A percentile compares a stretch with the other conserved stretches of the same genome.
These are phyloP conservation scores for Platysteira castanea DNA, from an alignment of 2,113 vertebrate species.

Conservation along the genomic window DNA sequence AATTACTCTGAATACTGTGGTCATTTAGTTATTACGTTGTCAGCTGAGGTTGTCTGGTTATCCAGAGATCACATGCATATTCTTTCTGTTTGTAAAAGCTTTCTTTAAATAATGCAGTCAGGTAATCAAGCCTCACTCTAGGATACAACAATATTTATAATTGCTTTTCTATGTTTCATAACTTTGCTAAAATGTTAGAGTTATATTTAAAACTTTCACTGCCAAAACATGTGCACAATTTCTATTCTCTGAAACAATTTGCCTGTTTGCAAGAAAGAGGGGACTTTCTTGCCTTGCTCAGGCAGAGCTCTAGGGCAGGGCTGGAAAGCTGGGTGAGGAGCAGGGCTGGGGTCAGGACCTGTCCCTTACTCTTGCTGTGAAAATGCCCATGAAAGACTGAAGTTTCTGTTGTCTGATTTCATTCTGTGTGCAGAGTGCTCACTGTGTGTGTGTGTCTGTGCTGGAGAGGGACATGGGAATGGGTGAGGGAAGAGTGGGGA, in stretches of 20 bases:
- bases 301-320: neutral
- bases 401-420: neutral
- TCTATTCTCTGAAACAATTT: neutral
- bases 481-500: neutral
- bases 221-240: neutral
- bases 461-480: neutral
- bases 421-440: neutral
- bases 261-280: neutral
- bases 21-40: neutral
- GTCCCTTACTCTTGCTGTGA: neutral
- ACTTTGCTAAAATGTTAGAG: neutral
- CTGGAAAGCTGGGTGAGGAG: neutral
- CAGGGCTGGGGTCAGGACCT: neutral
- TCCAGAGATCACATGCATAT: neutral
- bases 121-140: neutral
- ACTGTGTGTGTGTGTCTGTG: accelerated
- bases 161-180: neutral
- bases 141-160: neutral
- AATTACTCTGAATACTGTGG: neutral
- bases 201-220: neutral
- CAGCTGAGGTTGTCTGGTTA: neutral
- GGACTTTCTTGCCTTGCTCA: neutral
- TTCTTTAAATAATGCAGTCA: neutral
- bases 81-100: neutral
- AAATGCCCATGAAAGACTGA: neutral